phyloP scores from a whole-genome alignment of 2,888 invertebrate species.

The Belgica antarctica region DNA sequence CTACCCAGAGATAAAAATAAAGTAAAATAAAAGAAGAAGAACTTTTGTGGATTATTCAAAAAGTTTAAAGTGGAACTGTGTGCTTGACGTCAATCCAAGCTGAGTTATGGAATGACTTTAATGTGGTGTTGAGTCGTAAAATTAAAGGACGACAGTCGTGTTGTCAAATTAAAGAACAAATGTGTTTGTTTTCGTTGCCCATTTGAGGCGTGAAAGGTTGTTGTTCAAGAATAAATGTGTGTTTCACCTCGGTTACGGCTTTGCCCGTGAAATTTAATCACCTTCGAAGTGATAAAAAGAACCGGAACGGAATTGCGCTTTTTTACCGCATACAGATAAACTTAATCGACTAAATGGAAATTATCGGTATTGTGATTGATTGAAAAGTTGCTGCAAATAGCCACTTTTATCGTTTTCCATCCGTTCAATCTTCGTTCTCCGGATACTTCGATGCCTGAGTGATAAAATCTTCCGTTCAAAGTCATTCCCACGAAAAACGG shows the following conservation, averaged over 20 bases:
- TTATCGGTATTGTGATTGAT: constrained; percentile 33
- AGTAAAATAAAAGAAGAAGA: not conserved
- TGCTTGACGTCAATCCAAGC: not conserved
- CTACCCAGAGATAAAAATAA: not conserved
- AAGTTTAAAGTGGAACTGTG: not conserved
- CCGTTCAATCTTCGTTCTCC: too few relatives aligned
- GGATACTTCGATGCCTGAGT: not conserved
- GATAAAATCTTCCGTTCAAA: too few relatives aligned
- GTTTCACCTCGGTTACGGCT: too few relatives aligned
- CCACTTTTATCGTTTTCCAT: too few relatives aligned
- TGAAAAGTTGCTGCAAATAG: constrained; percentile 36
- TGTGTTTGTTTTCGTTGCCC: constrained; percentile 11
- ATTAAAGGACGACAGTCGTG: too few relatives aligned
- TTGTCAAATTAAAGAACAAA: too few relatives aligned
- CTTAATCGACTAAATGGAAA: not conserved
- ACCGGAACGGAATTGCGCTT: not conserved
- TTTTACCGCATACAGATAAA: constrained; percentile 4
- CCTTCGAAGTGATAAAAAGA: not conserved
- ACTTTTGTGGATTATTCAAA: not conserved
- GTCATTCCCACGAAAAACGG: too few relatives aligned
- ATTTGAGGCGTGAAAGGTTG: constrained; percentile 6
- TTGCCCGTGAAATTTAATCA: not conserved
- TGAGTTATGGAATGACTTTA: too few relatives aligned
- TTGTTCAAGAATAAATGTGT: constrained; percentile 1
- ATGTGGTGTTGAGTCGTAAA: not conserved